phyloP scores from a whole-genome alignment of 2,797 vertebrate genomes.

The Acropternis orthonyx region DNA sequence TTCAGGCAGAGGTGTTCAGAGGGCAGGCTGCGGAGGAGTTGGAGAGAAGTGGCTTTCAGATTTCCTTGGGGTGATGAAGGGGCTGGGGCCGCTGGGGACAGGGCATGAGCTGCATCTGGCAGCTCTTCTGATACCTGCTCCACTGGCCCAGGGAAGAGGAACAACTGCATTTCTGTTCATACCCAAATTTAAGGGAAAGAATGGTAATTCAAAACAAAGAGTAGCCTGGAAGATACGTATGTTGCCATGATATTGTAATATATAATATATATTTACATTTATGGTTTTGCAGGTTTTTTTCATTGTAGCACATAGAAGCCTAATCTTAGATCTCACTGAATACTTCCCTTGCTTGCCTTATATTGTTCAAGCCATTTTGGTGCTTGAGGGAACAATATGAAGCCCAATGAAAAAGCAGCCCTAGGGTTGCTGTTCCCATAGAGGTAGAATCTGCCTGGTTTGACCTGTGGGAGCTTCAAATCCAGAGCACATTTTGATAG shows the following conservation, averaged over 20 bases:
- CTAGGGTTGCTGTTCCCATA: background rate
- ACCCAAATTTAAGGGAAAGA: background rate
- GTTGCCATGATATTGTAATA: background rate
- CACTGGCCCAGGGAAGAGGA: background rate
- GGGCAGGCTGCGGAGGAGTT: accelerated
- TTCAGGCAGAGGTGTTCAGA: background rate
- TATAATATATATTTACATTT: background rate
- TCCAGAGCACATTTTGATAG: background rate
- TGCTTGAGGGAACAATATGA: background rate
- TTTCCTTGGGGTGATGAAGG: background rate
- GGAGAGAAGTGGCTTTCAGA: background rate
- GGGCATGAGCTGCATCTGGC: background rate
- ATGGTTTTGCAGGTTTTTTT: background rate
- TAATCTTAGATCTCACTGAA: background rate
- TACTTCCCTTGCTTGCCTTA: background rate
- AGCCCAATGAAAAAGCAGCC: background rate
- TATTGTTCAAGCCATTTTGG: background rate
- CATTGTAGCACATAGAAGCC: background rate
- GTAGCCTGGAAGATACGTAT: background rate
- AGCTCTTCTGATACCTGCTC: background rate
- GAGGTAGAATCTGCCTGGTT: background rate
- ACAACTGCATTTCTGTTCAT: background rate
- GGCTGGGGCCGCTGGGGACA: background rate
- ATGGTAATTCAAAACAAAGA: background rate
- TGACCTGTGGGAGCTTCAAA: background rate